Conservation (phyloP, 2,888 invertebrate genomes). For the Platycnemis pennipes region DNA sequence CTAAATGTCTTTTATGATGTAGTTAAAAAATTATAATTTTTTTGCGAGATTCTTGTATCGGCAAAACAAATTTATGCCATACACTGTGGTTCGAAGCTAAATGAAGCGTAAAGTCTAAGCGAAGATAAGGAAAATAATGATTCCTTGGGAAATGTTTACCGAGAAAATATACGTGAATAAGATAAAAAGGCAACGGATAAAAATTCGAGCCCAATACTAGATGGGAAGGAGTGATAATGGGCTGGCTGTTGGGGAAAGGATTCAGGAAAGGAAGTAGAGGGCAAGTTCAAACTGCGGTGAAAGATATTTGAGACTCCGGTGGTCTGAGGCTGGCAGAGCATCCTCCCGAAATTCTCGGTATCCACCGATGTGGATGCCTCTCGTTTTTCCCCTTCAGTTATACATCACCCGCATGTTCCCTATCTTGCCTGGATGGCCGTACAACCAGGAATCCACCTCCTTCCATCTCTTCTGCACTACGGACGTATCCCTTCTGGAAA, state of each 20-base stretch:
- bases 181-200: not conserved
- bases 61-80: too few species aligned
- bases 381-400: conserved; percentile 18
- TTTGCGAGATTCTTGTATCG: too few species aligned
- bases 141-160: too few species aligned
- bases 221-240: not conserved
- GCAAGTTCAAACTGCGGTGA: not conserved
- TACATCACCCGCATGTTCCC: conserved; percentile 12
- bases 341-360: not conserved
- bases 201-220: not conserved
- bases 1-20: too few species aligned
- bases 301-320: conserved; percentile 3
- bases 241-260: not conserved
- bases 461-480: not conserved
- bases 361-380: not conserved
- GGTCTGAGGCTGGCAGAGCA: not conserved
- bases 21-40: too few species aligned
- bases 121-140: too few species aligned
- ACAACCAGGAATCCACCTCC: not conserved
- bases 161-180: too few species aligned
- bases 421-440: not conserved
- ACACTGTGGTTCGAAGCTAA: too few species aligned
- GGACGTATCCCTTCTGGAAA: not conserved
- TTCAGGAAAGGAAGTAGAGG: not conserved
- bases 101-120: too few species aligned